A percentile compares a stretch with the other conserved stretches of the same genome.
Evolutionary conservation across 2,888 invertebrate species (phyloP).

Genomic region (Caenorhabditis japonica): DNA sequence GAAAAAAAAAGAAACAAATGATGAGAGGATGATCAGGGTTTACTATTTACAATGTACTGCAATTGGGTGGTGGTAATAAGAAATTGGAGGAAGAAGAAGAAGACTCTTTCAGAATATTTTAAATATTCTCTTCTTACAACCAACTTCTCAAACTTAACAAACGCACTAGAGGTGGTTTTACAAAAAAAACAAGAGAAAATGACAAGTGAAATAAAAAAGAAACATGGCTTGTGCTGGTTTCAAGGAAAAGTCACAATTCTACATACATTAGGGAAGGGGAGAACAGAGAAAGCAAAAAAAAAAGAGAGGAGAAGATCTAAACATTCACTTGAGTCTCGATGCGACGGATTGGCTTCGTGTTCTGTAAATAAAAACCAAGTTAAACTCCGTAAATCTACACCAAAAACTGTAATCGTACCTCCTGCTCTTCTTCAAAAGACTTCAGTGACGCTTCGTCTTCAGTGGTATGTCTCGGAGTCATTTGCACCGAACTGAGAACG

Average conservation of each 20-base stretch:
- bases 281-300: slow-evolving; percentile 12
- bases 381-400: not conserved
- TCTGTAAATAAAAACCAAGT: slow-evolving; percentile 14
- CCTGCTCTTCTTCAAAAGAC: slow-evolving; percentile 32
- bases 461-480: slow-evolving; percentile 44
- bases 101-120: not conserved
- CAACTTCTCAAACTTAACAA: slow-evolving; percentile 17
- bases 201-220: slow-evolving; percentile 21
- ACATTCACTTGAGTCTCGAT: slow-evolving; percentile 48
- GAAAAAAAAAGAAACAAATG: slow-evolving; percentile 12
- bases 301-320: slow-evolving; percentile 11
- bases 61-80: slow-evolving; percentile 12
- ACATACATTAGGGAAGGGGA: slow-evolving; percentile 1
- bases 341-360: slow-evolving; percentile 37
- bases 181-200: not conserved
- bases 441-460: slow-evolving; percentile 44
- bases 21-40: not conserved
- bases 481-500: slow-evolving; percentile 32
- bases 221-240: no score
- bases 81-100: not conserved
- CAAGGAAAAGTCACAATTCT: not conserved
- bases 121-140: slow-evolving; percentile 11
- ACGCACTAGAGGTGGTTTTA: slow-evolving; percentile 27
- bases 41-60: slow-evolving; percentile 38
- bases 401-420: slow-evolving; percentile 4